Percentiles rank a stretch among this genome's conserved stretches.
These are phyloP conservation scores for Peribatodes rhomboidaria DNA, from an alignment of 2,888 invertebrate species.

Conservation along the genomic window DNA sequence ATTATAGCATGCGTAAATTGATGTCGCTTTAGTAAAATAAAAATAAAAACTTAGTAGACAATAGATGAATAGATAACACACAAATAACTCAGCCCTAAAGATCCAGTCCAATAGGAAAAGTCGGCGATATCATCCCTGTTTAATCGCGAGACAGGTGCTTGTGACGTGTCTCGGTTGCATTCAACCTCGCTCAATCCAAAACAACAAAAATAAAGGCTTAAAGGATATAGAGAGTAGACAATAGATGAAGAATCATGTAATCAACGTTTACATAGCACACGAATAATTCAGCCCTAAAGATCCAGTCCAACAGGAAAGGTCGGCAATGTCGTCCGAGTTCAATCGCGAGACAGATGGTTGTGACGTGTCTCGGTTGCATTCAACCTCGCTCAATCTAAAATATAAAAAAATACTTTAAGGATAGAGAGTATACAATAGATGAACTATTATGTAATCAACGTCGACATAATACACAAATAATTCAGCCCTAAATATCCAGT, in stretches of 20 bases:
- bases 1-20: too few species aligned
- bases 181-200: constrained; percentile 59
- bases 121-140: constrained; percentile 68
- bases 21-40: too few species aligned
- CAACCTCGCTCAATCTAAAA: constrained; percentile 60
- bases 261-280: too few species aligned
- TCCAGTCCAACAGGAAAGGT: constrained; percentile 64
- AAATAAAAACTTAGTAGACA: too few species aligned
- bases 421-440: too few species aligned
- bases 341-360: constrained; percentile 77
- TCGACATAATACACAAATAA: too few species aligned
- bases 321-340: constrained; percentile 70
- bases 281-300: constrained; percentile 48
- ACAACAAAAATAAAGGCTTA: too few species aligned
- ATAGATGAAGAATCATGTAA: too few species aligned
- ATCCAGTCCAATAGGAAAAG: constrained; percentile 64
- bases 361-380: constrained; percentile 60
- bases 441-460: too few species aligned
- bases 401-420: too few species aligned
- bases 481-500: constrained; percentile 53
- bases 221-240: too few species aligned
- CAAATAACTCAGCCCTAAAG: constrained; percentile 46
- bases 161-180: constrained; percentile 60
- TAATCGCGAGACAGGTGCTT: constrained; percentile 79
- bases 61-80: too few species aligned